A percentile compares a stretch with the other conserved stretches of the same genome.
These are phyloP conservation scores for Cochlearius cochlearius DNA, from an alignment of 2,113 vertebrate species.

Conservation along the genomic window DNA sequence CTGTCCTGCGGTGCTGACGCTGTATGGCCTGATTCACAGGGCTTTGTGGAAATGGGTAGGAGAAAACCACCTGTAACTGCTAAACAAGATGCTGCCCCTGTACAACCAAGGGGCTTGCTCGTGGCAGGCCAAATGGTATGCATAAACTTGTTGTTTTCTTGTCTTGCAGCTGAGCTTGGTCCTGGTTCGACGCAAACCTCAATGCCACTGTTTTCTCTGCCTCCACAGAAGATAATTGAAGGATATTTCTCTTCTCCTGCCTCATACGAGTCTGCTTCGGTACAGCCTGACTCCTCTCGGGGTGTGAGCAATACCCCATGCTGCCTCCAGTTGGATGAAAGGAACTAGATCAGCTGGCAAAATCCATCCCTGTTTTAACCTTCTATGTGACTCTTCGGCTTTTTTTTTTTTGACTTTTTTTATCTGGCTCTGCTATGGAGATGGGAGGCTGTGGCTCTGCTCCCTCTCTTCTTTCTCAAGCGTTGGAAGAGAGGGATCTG, in stretches of 20 bases:
- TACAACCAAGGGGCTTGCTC: rapidly evolving
- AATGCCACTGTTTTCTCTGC: conserved; percentile 20
- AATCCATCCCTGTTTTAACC: background rate
- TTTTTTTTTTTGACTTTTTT: background rate
- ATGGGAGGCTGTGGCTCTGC: background rate
- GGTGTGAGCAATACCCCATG: background rate
- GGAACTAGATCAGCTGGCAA: conserved; percentile 10
- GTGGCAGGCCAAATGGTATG: background rate
- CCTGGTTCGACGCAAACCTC: background rate
- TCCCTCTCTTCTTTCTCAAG: background rate
- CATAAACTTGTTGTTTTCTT: background rate
- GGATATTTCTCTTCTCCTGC: conserved; percentile 31
- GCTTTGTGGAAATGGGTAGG: background rate
- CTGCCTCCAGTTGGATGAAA: background rate
- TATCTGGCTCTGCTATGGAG: background rate
- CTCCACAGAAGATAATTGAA: conserved; percentile 30
- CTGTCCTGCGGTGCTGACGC: background rate
- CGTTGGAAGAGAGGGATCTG: background rate
- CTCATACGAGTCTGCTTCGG: background rate
- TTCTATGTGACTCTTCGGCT: background rate
- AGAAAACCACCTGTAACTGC: background rate
- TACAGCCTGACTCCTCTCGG: background rate
- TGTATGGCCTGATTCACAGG: background rate
- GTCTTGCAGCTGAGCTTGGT: conserved; percentile 46
- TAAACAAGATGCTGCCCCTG: background rate